Evolutionary conservation across 2,888 invertebrate species (phyloP), one percentile per base, ranked within the genome.

Genomic region (Ormia ochracea): DNA sequence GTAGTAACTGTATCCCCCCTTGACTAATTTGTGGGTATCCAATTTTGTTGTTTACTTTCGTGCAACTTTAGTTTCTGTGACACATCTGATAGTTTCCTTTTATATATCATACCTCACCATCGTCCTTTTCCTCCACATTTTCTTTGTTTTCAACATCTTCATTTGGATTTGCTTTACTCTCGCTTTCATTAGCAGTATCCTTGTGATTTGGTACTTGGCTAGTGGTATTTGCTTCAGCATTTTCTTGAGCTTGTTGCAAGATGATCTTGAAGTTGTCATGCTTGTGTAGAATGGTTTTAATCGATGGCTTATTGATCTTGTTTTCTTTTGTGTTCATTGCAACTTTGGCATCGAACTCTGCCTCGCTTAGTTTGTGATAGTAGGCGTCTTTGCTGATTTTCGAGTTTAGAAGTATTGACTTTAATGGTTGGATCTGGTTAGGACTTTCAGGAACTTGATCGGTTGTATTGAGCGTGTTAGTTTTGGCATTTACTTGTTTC

Each of bases 341-440:
- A 2, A 76, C 76, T 69, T 73, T 80, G 26, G 68, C 61, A 38
- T 80, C 80, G 12, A 80, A 80, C 45, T 80, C 76, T 1, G 72
- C 56, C 50, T 80, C 80, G 5, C 31, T 63, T 5, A 80, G 43
- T 3, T 52, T 68, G 19, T 80, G 72, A 58, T 80, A 80, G 26
- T 56, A 72, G 9, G 68, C 26, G 58, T 80, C 80, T 68, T 76
- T 80, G 43, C 76, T 76, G 14, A 50, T 41, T 43, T 72, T 36
- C 2, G 66, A 41, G 38, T 50, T 80, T 52, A 36, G 63, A 6
- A 80, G 36, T 33, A 76, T 76, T 19, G 80, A 73, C 26, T 43
- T 72, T 23, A 76, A 31, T 1, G 76, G 76, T 17, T 56, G 36
- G 2, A 56, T 4, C 28, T 75, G 33, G n/a, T 36, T n/a, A 21